These are phyloP conservation scores for Criorhina ranunculi DNA, from an alignment of 2,888 invertebrate genomes.

Conservation along the genomic window DNA sequence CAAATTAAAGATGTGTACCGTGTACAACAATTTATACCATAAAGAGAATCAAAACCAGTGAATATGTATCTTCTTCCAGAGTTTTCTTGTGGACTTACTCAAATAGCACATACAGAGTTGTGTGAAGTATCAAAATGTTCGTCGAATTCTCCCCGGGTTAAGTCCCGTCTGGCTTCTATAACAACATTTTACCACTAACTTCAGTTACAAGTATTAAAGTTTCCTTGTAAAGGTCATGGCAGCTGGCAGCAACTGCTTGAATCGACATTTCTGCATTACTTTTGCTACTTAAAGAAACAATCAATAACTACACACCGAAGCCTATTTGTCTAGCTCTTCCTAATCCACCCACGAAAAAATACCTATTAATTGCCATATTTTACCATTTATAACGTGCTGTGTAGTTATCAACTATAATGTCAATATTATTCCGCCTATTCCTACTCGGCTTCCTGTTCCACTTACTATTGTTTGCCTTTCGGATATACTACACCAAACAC, in stretches of 20 bases:
- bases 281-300: neutral
- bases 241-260: neutral
- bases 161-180: neutral
- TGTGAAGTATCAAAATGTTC: no score
- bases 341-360: slow-evolving; percentile 17
- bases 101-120: no score
- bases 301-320: slow-evolving; percentile 14
- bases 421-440: slow-evolving; percentile 70
- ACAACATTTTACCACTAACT: neutral
- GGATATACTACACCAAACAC: slow-evolving; percentile 26
- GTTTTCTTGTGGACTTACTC: no score
- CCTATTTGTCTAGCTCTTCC: slow-evolving; percentile 20
- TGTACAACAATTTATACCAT: no score
- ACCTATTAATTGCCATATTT: slow-evolving; percentile 60
- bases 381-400: slow-evolving; percentile 42
- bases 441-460: slow-evolving; percentile 51
- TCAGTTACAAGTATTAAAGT: neutral
- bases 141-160: no score
- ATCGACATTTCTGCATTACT: neutral
- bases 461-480: slow-evolving; percentile 55
- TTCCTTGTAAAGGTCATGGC: neutral
- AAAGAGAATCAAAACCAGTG: no score
- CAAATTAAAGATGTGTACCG: neutral
- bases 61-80: no score
- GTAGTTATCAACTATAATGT: slow-evolving; percentile 60